Evolutionary conservation across 2,113 vertebrate species (phyloP).

Genomic region (Baryphthengus martii): DNA sequence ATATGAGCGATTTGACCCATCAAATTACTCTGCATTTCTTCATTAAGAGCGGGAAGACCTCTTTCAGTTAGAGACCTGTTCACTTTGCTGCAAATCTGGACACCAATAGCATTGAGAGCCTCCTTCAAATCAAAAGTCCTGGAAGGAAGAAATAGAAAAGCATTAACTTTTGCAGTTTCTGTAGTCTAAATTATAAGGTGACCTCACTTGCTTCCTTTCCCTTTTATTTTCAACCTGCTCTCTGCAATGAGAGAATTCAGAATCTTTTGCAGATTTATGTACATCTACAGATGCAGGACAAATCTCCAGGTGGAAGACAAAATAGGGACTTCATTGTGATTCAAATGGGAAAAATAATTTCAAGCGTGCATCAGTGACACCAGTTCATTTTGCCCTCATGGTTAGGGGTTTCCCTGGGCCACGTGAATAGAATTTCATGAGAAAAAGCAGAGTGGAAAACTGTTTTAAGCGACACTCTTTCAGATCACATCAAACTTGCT

Average conservation of each 20-base stretch:
- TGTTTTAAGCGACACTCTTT: not conserved
- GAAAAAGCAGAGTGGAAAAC: not conserved
- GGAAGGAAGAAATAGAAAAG: not conserved
- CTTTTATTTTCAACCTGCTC: not conserved
- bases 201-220: not conserved
- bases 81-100: conserved; percentile 84
- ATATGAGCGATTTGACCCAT: conserved; percentile 85
- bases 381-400: not conserved
- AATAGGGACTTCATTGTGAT: not conserved
- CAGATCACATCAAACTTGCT: not conserved
- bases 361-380: not conserved
- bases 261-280: not conserved
- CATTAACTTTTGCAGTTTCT: not conserved
- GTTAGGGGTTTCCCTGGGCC: not conserved
- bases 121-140: conserved; percentile 85
- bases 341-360: not conserved
- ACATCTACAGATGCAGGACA: not conserved
- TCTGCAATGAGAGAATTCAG: not conserved
- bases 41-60: conserved; percentile 72
- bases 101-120: conserved; percentile 78
- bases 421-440: rapidly evolving
- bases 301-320: not conserved
- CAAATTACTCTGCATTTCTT: conserved; percentile 80
- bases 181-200: not conserved
- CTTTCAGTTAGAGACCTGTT: conserved; percentile 84